phyloP scores from a whole-genome alignment of 1,140 invertebrate genomes.

The Trigoniulus corallinus region DNA sequence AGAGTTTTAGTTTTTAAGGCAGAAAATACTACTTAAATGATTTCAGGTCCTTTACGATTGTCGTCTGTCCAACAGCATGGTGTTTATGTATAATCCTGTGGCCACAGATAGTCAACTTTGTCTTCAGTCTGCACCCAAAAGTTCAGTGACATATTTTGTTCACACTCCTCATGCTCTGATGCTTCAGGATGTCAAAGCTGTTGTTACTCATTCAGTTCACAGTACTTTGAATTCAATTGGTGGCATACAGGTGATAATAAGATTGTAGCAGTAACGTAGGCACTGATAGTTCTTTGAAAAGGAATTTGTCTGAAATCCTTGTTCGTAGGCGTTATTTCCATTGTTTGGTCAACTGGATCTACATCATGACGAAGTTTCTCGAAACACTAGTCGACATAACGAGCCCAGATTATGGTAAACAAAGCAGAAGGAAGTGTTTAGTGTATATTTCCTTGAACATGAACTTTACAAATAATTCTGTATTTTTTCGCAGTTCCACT shows the following conservation, averaged over 20 bases:
- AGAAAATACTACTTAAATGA: conserved; percentile 19
- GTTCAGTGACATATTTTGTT: conserved; percentile 92
- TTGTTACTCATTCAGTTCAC: conserved; percentile 97
- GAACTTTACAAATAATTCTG: conserved; percentile 6
- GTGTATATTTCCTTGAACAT: conserved; percentile 11
- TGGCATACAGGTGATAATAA: conserved; percentile 58
- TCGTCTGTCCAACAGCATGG: conserved; percentile 85
- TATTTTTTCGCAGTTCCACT: conserved; percentile 61
- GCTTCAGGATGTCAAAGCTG: conserved; percentile 97
- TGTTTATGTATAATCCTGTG: conserved; percentile 99
- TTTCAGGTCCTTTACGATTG: conserved; percentile 94
- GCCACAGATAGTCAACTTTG: conserved; percentile 95
- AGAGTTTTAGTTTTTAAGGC: neutral
- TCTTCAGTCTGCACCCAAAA: conserved; percentile 91
- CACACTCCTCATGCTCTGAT: conserved; percentile 97
- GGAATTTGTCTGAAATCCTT: conserved; percentile 6
- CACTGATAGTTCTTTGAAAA: neutral
- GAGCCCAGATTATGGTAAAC: conserved; percentile 73
- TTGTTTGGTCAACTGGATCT: conserved; percentile 94
- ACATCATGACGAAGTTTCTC: conserved; percentile 48
- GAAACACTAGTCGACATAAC: conserved; percentile 42
- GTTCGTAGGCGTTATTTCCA: conserved; percentile 68
- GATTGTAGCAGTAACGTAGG: neutral
- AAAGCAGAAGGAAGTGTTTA: conserved; percentile 6
- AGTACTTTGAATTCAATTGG: conserved; percentile 97